A percentile compares a stretch with the other conserved stretches of the same genome.
phyloP scores from a whole-genome alignment of 2,888 invertebrate genomes.

The Corbicula japonica region DNA sequence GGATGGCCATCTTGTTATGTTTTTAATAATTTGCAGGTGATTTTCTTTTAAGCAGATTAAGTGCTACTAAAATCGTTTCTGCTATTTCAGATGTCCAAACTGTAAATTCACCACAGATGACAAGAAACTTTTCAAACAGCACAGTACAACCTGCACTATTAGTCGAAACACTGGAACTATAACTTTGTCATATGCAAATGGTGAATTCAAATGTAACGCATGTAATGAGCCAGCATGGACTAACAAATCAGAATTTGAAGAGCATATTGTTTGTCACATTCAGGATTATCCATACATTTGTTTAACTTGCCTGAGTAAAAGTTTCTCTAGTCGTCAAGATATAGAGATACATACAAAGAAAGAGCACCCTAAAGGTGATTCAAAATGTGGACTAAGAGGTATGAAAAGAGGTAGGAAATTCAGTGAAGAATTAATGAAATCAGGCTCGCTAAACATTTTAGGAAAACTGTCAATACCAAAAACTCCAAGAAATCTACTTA shows the following conservation, averaged over 20 bases:
- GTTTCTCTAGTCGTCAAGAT: slow-evolving; percentile 56
- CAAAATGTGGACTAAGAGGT: slow-evolving; percentile 68
- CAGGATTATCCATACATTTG: slow-evolving; percentile 69
- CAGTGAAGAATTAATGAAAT: slow-evolving; percentile 53
- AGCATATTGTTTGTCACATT: slow-evolving; percentile 71
- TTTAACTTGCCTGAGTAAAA: slow-evolving; percentile 62
- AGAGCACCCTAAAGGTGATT: slow-evolving; percentile 61
- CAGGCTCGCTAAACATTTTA: slow-evolving; percentile 38
- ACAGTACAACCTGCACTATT: slow-evolving; percentile 55
- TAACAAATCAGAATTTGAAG: slow-evolving; percentile 65
- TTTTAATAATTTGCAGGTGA: no score
- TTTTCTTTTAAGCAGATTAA: no score
- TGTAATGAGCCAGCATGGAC: slow-evolving; percentile 46
- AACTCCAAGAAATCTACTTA: slow-evolving; percentile 35
- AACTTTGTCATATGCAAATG: slow-evolving; percentile 14
- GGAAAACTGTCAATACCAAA: slow-evolving; percentile 52
- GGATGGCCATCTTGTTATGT: no score
- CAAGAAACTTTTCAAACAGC: slow-evolving; percentile 55
- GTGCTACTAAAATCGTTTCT: background rate
- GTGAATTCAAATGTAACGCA: slow-evolving; percentile 40
- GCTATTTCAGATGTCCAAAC: slow-evolving; percentile 59
- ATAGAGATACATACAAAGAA: slow-evolving; percentile 69
- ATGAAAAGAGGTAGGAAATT: slow-evolving; percentile 66
- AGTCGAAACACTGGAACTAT: slow-evolving; percentile 1
- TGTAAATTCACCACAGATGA: slow-evolving; percentile 71